Percentiles rank a stretch among this genome's conserved stretches.
phyloP scores from a whole-genome alignment of 2,113 vertebrate genomes.

The Himantopus leucocephalus region DNA sequence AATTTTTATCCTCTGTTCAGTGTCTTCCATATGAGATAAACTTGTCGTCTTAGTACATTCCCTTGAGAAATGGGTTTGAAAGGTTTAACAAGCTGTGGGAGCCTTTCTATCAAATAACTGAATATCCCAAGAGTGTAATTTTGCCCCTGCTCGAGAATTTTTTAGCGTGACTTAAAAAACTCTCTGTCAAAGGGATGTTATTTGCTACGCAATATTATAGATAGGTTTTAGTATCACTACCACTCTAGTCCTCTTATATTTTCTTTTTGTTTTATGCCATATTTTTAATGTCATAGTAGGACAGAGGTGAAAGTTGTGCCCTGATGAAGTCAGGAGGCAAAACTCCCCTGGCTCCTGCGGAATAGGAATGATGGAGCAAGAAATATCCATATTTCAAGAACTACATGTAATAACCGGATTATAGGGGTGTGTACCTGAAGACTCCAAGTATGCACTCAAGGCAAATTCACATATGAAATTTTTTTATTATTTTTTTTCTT shows the following conservation, averaged over 20 bases:
- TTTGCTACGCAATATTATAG: not conserved
- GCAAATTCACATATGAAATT: not conserved
- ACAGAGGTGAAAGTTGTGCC: not conserved
- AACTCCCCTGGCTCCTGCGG: not conserved
- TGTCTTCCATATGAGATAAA: not conserved
- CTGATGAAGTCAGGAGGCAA: not conserved
- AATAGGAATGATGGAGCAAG: not conserved
- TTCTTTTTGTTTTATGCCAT: not conserved
- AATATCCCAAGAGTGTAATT: slow-evolving; percentile 8
- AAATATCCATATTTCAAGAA: not conserved
- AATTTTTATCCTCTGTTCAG: slow-evolving; percentile 11
- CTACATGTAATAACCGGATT: not conserved
- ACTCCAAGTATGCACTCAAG: not conserved
- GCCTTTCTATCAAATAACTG: not conserved
- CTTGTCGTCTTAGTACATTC: not conserved
- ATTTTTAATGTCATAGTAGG: not conserved
- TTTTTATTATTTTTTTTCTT: not conserved
- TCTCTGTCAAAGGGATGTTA: not conserved
- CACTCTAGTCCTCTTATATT: not conserved
- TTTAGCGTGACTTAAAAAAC: not conserved
- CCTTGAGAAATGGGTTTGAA: slow-evolving; percentile 18
- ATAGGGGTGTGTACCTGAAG: not conserved
- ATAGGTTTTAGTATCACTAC: not conserved
- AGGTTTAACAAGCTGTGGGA: slow-evolving; percentile 19
- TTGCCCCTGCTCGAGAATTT: not conserved